A percentile compares a stretch with the other conserved stretches of the same genome.
phyloP scores from a whole-genome alignment of 2,888 invertebrate genomes.

The Spilarctia lutea region DNA sequence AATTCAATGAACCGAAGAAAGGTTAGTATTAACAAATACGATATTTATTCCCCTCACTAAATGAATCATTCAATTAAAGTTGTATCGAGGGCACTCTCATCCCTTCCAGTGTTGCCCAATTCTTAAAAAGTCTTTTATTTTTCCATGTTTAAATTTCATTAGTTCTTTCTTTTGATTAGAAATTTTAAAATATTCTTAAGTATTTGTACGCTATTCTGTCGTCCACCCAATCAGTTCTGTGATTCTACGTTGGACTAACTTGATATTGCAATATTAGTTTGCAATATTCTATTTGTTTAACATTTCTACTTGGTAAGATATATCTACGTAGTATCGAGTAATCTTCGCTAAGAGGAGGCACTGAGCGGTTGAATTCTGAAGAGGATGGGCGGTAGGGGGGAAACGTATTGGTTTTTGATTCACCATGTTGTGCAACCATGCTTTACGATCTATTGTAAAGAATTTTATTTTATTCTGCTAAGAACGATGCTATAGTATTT shows the following conservation, averaged over 20 bases:
- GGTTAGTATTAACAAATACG: not conserved
- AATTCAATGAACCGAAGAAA: too few relatives aligned
- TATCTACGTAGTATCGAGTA: too few relatives aligned
- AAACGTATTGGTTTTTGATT: not conserved
- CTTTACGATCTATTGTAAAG: too few relatives aligned
- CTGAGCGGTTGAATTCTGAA: too few relatives aligned
- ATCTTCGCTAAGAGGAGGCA: too few relatives aligned
- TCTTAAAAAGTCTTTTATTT: slow-evolving; percentile 6
- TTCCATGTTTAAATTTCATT: slow-evolving; percentile 6
- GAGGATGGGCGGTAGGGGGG: too few relatives aligned
- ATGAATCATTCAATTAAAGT: slow-evolving; percentile 17
- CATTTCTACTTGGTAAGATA: too few relatives aligned
- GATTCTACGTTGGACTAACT: too few relatives aligned
- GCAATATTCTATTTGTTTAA: too few relatives aligned
- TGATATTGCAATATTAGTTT: too few relatives aligned
- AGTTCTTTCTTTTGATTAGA: not conserved
- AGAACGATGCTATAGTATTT: too few relatives aligned
- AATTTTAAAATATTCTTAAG: not conserved
- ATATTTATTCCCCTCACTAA: slow-evolving; percentile 5
- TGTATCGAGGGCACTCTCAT: slow-evolving; percentile 8
- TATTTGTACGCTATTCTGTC: not conserved
- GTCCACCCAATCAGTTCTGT: not conserved
- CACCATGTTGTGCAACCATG: not conserved
- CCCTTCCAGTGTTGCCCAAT: not conserved
- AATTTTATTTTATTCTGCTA: too few relatives aligned